These are phyloP conservation scores for Dioctria linearis DNA, from an alignment of 2,888 invertebrate genomes.

Conservation along the genomic window DNA sequence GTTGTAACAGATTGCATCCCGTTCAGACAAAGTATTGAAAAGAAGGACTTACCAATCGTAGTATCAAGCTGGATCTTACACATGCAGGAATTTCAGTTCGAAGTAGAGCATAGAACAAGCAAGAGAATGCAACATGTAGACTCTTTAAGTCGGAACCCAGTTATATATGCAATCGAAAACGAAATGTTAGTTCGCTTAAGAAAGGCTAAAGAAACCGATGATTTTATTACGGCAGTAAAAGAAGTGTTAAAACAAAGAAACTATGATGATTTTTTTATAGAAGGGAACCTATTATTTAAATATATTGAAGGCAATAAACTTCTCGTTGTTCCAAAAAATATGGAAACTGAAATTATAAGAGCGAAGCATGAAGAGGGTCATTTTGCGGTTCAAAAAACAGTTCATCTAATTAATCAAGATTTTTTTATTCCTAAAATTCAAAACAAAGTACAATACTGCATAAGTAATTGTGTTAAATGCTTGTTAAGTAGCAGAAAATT, in stretches of 20 bases:
- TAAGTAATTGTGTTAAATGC: slow-evolving; percentile 15
- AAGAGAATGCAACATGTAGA: slow-evolving; percentile 55
- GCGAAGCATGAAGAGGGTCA: neutral
- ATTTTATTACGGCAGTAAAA: slow-evolving; percentile 27
- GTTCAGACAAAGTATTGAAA: slow-evolving; percentile 61
- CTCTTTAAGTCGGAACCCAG: slow-evolving; percentile 51
- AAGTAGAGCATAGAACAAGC: slow-evolving; percentile 50
- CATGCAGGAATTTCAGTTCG: slow-evolving; percentile 56
- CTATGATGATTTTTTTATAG: slow-evolving; percentile 9
- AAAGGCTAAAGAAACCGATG: too few species aligned
- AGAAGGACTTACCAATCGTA: slow-evolving; percentile 61
- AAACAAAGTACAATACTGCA: neutral
- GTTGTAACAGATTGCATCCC: slow-evolving; percentile 63
- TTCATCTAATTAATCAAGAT: too few species aligned
- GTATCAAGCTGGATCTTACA: too few species aligned
- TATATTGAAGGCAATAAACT: too few species aligned
- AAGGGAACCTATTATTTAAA: too few species aligned
- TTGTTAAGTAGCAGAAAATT: neutral
- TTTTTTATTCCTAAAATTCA: neutral
- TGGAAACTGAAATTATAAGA: neutral
- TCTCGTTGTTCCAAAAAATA: neutral
- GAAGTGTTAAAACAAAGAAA: slow-evolving; percentile 39
- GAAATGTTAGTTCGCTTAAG: slow-evolving; percentile 52
- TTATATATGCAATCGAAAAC: slow-evolving; percentile 49
- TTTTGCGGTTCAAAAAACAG: neutral